Percentiles rank a stretch among this genome's conserved stretches.
Conservation (phyloP, 2,797 vertebrate species). For the Toxotes lorentzi region DNA sequence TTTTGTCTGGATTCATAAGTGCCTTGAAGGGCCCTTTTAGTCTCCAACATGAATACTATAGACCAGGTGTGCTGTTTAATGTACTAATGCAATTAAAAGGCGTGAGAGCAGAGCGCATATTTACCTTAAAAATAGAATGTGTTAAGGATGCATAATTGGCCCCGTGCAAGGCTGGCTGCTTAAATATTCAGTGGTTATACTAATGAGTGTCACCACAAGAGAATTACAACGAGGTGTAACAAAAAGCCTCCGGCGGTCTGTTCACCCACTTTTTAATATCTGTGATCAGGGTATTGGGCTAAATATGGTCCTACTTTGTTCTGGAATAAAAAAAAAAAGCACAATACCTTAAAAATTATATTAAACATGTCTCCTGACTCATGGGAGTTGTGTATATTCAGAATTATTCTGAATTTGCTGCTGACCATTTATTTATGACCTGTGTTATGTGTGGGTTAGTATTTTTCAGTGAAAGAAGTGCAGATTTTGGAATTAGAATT, state of each 20-base stretch:
- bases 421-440: neutral
- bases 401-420: neutral
- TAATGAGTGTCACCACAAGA: conserved; percentile 66
- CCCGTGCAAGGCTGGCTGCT: conserved; percentile 49
- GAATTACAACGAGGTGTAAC: conserved; percentile 48
- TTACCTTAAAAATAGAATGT: conserved; percentile 65
- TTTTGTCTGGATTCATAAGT: conserved; percentile 56
- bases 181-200: conserved; percentile 62
- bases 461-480: conserved; percentile 1
- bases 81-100: conserved; percentile 60
- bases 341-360: conserved; percentile 8
- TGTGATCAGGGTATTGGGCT: conserved; percentile 49
- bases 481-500: neutral
- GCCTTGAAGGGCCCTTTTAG: conserved; percentile 48
- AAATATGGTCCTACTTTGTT: conserved; percentile 48
- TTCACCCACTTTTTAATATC: conserved; percentile 61
- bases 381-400: neutral
- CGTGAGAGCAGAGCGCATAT: conserved; percentile 63
- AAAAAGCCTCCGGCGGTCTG: conserved; percentile 56
- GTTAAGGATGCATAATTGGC: conserved; percentile 68
- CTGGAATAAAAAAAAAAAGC: conserved; percentile 1
- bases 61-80: conserved; percentile 57
- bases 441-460: too few species aligned
- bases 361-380: conserved; percentile 22
- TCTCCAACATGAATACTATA: conserved; percentile 41